phyloP scores from a whole-genome alignment of 2,888 invertebrate species.

The Villa cingulata region DNA sequence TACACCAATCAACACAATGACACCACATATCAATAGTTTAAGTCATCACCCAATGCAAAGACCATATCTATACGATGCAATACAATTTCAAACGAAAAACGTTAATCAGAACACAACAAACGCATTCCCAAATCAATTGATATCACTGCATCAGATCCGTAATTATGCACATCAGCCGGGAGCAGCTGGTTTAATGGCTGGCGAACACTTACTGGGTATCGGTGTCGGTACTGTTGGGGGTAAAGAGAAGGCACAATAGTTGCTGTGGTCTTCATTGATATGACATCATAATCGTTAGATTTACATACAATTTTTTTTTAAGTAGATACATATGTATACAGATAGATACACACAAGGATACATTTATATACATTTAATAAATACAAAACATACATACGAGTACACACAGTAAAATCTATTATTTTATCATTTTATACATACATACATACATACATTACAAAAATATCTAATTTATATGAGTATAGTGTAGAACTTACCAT shows the following conservation, averaged over 20 bases:
- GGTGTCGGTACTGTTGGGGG: constrained; percentile 30
- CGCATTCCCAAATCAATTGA: constrained; percentile 81
- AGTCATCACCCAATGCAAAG: constrained; percentile 57
- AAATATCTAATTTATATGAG: too few species aligned
- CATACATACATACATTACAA: too few species aligned
- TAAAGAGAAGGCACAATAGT: constrained; percentile 7
- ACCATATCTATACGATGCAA: constrained; percentile 85
- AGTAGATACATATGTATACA: too few species aligned
- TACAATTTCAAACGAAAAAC: constrained; percentile 64
- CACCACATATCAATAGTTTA: constrained; percentile 58
- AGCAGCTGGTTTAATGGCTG: constrained; percentile 53
- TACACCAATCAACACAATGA: constrained; percentile 85
- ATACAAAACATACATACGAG: too few species aligned
- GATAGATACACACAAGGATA: too few species aligned
- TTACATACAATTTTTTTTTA: too few species aligned
- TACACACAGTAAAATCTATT: too few species aligned
- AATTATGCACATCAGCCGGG: constrained; percentile 85
- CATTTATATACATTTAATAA: too few species aligned
- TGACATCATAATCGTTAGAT: not conserved
- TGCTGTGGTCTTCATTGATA: not conserved
- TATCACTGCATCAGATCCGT: constrained; percentile 90
- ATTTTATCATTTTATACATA: too few species aligned
- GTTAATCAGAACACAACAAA: constrained; percentile 50
- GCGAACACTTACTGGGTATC: constrained; percentile 48
- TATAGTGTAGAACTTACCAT: too few species aligned